Base-by-base conservation (phyloP, 2,888 invertebrate genomes). In the Steinernema hermaphroditum region DNA sequence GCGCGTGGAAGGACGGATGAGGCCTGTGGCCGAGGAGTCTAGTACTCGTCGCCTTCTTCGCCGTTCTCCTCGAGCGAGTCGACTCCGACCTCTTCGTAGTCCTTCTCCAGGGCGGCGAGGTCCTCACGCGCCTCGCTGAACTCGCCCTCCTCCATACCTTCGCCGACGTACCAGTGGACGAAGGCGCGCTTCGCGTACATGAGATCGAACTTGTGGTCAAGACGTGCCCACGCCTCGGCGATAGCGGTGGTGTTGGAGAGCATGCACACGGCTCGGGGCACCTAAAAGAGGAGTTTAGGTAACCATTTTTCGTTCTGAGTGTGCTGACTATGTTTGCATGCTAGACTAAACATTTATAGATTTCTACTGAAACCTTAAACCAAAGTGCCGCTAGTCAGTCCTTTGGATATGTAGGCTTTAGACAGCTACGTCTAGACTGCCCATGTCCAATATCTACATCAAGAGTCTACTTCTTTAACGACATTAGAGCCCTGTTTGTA, bases 231-330 rank as follows among this genome's bases (percentile, higher is more conserved):
- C 69, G 94, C 94, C 85, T 93, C 92, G 16, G 92, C 92, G 84
- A 94, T 93, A 80, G 94, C 93, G 16, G 94, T 95, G 2, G 94
- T 94, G 88, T 95, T 95, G 85, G 92, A 92, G 19, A 94, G 89
- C 92, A 94, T 93, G 76, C 92, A 92, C 0, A 93, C 92, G 41
- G 93, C 92, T 77, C 93, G 90, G 49, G 86, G 86, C 1, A 89
- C 88, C 54, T 54, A 16, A 6, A 54, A 37, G 6, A 12, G 37
- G 37, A 37, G 12, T n/a, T n/a, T n/a, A n/a, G n/a, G n/a, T n/a
- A n/a, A n/a, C n/a, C n/a, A n/a, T n/a, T n/a, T n/a, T n/a, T n/a
- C n/a, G n/a, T n/a, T n/a, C n/a, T n/a, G n/a, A n/a, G n/a, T n/a
- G n/a, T n/a, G n/a, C n/a, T n/a, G n/a, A n/a, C n/a, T n/a, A n/a